Conservation (phyloP, 2,113 vertebrate genomes). For the Psephotus haematonotus region DNA sequence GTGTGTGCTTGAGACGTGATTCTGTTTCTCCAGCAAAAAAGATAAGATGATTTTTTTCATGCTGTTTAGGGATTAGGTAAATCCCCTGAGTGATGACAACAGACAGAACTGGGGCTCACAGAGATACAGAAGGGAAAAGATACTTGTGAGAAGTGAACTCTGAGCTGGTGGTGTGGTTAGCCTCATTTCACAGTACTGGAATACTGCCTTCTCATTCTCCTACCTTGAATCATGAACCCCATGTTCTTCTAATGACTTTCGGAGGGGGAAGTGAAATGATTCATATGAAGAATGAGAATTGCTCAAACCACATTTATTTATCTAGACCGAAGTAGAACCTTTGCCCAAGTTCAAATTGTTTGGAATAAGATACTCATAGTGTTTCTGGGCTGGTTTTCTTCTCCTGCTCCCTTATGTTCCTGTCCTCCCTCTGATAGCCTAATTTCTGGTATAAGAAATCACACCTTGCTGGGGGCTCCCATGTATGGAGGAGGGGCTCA, state of each 20-base stretch:
- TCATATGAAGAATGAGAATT: slow-evolving; percentile 5
- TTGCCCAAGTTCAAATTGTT: background rate
- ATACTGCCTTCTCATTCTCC: slow-evolving; percentile 40
- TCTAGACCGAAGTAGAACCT: background rate
- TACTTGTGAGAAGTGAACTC: slow-evolving; percentile 13
- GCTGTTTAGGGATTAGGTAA: slow-evolving; percentile 46
- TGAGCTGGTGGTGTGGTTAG: background rate
- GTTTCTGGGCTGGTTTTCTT: background rate
- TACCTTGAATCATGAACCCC: background rate
- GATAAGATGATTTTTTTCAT: background rate
- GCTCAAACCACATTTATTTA: slow-evolving; percentile 2
- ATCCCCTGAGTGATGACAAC: slow-evolving; percentile 51
- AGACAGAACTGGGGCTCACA: slow-evolving; percentile 33
- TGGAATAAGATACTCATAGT: background rate
- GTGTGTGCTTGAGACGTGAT: background rate
- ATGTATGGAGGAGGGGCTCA: background rate
- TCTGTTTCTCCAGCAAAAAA: slow-evolving; percentile 34
- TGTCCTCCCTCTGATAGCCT: background rate
- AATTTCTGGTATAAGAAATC: background rate
- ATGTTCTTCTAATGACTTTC: background rate
- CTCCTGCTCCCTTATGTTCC: background rate
- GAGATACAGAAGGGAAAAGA: slow-evolving; percentile 7
- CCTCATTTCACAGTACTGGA: slow-evolving; percentile 2
- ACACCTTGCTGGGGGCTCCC: background rate
- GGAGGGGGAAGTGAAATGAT: slow-evolving; percentile 11